phyloP scores from a whole-genome alignment of 2,888 invertebrate species.

The Serrognathus titanus region DNA sequence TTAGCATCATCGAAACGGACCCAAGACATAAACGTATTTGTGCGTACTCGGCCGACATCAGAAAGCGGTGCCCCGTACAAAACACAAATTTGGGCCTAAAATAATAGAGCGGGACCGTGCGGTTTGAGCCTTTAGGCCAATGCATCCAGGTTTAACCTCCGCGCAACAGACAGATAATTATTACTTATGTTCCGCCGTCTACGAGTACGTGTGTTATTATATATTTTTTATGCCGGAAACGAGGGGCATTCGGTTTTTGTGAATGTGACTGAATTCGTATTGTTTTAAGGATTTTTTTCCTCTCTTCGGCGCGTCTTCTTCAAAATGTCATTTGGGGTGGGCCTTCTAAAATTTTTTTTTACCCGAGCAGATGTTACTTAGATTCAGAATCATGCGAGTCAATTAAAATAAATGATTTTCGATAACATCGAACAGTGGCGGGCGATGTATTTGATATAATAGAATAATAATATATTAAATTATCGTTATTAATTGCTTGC shows the following conservation, averaged over 20 bases:
- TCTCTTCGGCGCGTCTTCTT: slow-evolving; percentile 5
- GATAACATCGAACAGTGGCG: too few species aligned
- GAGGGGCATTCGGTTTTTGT: slow-evolving; percentile 34
- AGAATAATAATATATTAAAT: too few species aligned
- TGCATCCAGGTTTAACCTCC: slow-evolving; percentile 32
- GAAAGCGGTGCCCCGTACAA: slow-evolving; percentile 19
- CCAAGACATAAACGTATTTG: too few species aligned
- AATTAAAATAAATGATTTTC: too few species aligned
- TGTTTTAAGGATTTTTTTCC: slow-evolving; percentile 28
- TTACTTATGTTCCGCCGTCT: slow-evolving; percentile 39
- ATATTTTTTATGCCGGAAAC: slow-evolving; percentile 51
- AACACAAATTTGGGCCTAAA: slow-evolving; percentile 42
- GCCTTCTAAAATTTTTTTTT: too few species aligned
- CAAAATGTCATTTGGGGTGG: slow-evolving; percentile 10
- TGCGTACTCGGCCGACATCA: too few species aligned
- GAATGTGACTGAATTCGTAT: slow-evolving; percentile 36
- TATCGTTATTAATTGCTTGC: too few species aligned
- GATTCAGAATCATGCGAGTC: too few species aligned
- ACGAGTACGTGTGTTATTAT: slow-evolving; percentile 45
- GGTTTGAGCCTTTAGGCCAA: slow-evolving; percentile 32
- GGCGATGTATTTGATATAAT: too few species aligned
- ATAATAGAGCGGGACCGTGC: slow-evolving; percentile 42
- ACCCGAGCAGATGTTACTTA: too few species aligned
- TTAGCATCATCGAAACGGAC: too few species aligned
- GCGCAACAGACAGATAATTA: slow-evolving; percentile 43